Conservation (phyloP, 2,888 invertebrate species). For the Linnaemya tessellans region DNA sequence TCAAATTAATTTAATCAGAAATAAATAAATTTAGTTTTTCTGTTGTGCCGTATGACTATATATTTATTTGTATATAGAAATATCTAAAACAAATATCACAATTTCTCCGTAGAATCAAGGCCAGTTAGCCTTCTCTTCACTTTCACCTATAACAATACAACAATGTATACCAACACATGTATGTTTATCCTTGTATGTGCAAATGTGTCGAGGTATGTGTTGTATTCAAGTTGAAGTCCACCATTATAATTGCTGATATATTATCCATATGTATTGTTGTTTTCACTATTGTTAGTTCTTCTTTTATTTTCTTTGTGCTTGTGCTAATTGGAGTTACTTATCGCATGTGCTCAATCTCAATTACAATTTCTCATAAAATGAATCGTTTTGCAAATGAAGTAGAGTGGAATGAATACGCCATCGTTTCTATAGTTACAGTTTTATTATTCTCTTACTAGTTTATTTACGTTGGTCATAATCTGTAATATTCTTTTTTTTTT, state of each 20-base stretch:
- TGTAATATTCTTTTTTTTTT: background rate
- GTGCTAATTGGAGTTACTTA: conserved; percentile 74
- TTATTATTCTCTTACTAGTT: background rate
- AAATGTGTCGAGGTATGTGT: too few species aligned
- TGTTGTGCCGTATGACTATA: too few species aligned
- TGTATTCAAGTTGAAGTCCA: conserved; percentile 2
- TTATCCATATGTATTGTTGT: conserved; percentile 14
- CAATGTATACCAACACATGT: too few species aligned
- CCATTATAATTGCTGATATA: background rate
- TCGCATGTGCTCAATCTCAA: conserved; percentile 73
- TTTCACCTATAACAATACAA: too few species aligned
- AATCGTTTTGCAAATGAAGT: conserved; percentile 48
- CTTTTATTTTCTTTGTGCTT: conserved; percentile 38
- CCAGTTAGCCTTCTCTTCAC: too few species aligned
- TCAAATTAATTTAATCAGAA: too few species aligned
- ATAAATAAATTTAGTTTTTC: too few species aligned
- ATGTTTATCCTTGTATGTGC: too few species aligned
- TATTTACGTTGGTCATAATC: background rate
- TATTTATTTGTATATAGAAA: too few species aligned
- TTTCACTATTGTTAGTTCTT: conserved; percentile 15
- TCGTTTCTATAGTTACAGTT: background rate
- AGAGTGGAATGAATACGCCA: conserved; percentile 6
- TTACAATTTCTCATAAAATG: conserved; percentile 74
- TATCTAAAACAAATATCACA: too few species aligned
- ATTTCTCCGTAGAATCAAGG: too few species aligned